Evolutionary conservation across 2,797 vertebrate genomes (phyloP), one percentile per base, ranked within the genome.

Genomic region (Intellagama lesueurii): DNA sequence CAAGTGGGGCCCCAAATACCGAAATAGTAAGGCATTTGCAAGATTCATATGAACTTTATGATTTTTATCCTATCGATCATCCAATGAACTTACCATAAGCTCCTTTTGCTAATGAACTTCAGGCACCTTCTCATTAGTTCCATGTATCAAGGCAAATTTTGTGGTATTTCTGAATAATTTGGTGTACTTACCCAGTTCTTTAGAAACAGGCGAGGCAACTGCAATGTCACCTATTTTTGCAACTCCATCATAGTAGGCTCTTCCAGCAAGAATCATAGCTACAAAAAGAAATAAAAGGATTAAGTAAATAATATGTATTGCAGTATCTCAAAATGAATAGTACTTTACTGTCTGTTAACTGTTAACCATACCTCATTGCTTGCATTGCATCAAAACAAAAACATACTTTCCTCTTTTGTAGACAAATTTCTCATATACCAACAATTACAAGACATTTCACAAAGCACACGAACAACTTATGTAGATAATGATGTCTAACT

Each of bases 221-320:
- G 99, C 98, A 86, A 97, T 98, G 92, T 99, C 99, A 69, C 99
- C 99, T 0, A 99, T 98, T 96, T 98, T 99, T 84, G 98, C 97
- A 78, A 99, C 98, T 0, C 98, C 98, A 24, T 99, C 99, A n/a
- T 98, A 99, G 95, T 99, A 99, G 2, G 97, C 94, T 97, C 96
- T 99, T 94, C 99, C 99, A 73, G 99, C 98, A 16, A 98, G 90
- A 73, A 98, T 97, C 99, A 99, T 99, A 12, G 97, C 99, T 99
- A 96, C 76, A 88, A 72, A 69, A 93, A 76, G 75, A 75, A 60
- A 89, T 88, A 26, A 73, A 26, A 81, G 86, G 17, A 72, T 11
- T 9, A 28, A 19, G 68, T 17, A 28, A 40, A 69, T 30, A 0
- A 69, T 28, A 56, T 17, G 26, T 19, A 49, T 1, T 49, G 26